phyloP scores from a whole-genome alignment of 2,888 invertebrate genomes.

The Drosophila greeni region DNA sequence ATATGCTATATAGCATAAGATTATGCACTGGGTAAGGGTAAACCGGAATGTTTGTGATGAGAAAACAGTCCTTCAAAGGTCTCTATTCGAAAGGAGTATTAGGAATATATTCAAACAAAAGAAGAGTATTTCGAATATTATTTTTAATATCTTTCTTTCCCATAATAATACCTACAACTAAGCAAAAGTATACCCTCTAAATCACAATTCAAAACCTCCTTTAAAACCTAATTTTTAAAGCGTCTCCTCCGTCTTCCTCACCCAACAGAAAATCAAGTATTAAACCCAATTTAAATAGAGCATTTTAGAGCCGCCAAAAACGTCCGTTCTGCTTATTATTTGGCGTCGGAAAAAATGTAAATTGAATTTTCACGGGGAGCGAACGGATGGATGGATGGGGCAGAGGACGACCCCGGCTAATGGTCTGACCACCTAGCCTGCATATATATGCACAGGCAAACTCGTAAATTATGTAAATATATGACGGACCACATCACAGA shows the following conservation, averaged over 20 bases:
- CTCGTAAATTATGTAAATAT: slow-evolving; percentile 43
- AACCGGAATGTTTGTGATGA: slow-evolving; percentile 1
- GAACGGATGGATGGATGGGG: not conserved
- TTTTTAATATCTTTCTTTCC: too few relatives aligned
- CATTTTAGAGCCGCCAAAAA: not conserved
- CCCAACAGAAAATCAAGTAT: not conserved
- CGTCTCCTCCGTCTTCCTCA: not conserved
- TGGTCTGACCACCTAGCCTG: slow-evolving; percentile 11
- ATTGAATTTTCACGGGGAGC: slow-evolving; percentile 19
- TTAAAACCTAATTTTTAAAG: not conserved
- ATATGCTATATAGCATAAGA: slow-evolving; percentile 11
- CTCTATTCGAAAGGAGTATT: too few relatives aligned
- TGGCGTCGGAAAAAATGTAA: slow-evolving; percentile 25
- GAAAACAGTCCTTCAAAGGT: not conserved
- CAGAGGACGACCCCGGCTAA: slow-evolving; percentile 2
- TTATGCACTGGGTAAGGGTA: slow-evolving; percentile 17
- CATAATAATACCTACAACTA: too few relatives aligned
- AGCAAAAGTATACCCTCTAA: too few relatives aligned
- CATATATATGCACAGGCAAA: slow-evolving; percentile 15
- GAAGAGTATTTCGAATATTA: not conserved
- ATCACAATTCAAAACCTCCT: too few relatives aligned
- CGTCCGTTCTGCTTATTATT: slow-evolving; percentile 5
- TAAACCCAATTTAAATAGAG: slow-evolving; percentile 1
- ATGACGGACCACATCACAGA: slow-evolving; percentile 43
- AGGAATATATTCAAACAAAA: too few relatives aligned